Percentiles rank a stretch among this genome's conserved stretches.
Evolutionary conservation across 2,888 invertebrate species (phyloP).

Genomic region (Hirudinaria manillensis): DNA sequence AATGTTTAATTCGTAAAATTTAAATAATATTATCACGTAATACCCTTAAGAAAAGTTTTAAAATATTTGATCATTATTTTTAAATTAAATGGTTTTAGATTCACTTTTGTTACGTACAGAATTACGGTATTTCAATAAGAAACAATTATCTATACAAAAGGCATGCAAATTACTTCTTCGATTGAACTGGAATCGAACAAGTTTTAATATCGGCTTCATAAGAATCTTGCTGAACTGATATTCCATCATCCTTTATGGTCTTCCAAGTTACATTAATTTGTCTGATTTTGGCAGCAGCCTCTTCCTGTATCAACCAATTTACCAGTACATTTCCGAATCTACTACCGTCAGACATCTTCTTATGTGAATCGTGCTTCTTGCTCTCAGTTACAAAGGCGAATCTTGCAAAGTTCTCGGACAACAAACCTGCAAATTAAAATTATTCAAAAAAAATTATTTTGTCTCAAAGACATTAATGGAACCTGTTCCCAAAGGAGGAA

Average conservation of each 20-base stretch:
- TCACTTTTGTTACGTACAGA: too few relatives aligned
- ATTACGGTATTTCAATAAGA: too few relatives aligned
- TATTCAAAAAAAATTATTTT: background rate
- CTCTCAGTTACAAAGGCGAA: conserved; percentile 28
- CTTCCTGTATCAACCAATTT: conserved; percentile 49
- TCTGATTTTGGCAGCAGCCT: conserved; percentile 41
- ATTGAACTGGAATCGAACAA: conserved; percentile 46
- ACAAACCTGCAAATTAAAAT: conserved; percentile 28
- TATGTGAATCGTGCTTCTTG: background rate
- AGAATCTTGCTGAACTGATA: conserved; percentile 48
- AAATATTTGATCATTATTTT: background rate
- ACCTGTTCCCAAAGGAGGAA: conserved; percentile 44
- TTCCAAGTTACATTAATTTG: conserved; percentile 52
- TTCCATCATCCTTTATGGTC: conserved; percentile 43
- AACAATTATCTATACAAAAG: conserved; percentile 42
- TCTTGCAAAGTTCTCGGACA: conserved; percentile 34
- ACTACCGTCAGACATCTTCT: background rate
- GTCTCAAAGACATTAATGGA: background rate
- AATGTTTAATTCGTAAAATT: background rate
- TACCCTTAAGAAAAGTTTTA: background rate
- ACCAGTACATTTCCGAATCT: conserved; percentile 47
- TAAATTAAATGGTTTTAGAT: too few relatives aligned
- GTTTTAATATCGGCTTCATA: conserved; percentile 46
- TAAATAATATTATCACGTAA: too few relatives aligned
- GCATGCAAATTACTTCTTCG: background rate